These are phyloP conservation scores for Lasioglossum lativentre DNA, from an alignment of 2,888 invertebrate species.

Conservation along the genomic window DNA sequence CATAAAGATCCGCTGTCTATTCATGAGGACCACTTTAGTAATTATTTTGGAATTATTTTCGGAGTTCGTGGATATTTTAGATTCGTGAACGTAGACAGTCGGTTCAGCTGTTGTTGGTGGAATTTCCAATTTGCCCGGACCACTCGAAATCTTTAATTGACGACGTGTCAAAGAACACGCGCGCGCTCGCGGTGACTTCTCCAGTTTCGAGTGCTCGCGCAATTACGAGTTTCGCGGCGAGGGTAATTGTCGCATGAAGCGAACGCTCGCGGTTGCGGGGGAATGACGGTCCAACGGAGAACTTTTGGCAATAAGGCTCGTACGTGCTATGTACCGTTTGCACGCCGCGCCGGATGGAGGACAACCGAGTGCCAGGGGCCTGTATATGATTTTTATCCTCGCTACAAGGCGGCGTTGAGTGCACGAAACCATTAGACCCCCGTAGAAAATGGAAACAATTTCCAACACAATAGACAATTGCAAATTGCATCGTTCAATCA, in stretches of 20 bases:
- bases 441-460: background rate
- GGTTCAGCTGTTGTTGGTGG: background rate
- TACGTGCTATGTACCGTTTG: background rate
- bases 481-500: background rate
- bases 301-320: constrained; percentile 14
- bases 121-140: constrained; percentile 42
- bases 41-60: background rate
- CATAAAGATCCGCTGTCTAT: no score
- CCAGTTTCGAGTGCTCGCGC: constrained; percentile 57
- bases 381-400: background rate
- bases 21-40: no score
- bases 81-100: background rate
- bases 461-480: background rate
- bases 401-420: background rate
- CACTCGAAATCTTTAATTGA: constrained; percentile 59
- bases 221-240: constrained; percentile 67
- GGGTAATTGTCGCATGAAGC: constrained; percentile 52
- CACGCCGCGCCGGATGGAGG: background rate
- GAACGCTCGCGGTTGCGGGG: constrained; percentile 26
- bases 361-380: background rate
- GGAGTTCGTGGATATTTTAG: background rate
- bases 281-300: constrained; percentile 35
- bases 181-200: constrained; percentile 25
- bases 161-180: constrained; percentile 45
- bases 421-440: background rate